These are phyloP conservation scores for Dione vanillae DNA, from an alignment of 2,888 invertebrate species.

Conservation along the genomic window DNA sequence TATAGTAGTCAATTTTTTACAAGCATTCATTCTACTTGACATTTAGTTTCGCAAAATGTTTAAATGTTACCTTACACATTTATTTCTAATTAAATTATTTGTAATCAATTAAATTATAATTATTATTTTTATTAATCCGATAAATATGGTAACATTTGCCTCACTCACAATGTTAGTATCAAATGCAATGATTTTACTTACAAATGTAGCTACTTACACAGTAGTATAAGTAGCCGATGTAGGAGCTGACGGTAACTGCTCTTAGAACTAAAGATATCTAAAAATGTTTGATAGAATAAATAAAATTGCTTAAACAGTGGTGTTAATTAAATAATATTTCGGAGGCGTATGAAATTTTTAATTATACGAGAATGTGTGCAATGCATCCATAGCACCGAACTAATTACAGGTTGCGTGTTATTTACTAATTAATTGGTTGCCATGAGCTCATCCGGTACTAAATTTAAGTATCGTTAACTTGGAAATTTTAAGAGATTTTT, in stretches of 20 bases:
- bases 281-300: not conserved
- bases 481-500: not conserved
- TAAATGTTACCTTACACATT: too few relatives aligned
- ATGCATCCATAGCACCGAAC: conserved; percentile 44
- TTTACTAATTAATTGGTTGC: conserved; percentile 49
- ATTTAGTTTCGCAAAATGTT: too few relatives aligned
- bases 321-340: conserved; percentile 39
- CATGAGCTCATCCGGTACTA: conserved; percentile 26
- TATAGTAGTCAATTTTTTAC: not conserved
- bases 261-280: not conserved
- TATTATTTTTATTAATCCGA: too few relatives aligned
- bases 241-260: too few relatives aligned
- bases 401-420: conserved; percentile 47
- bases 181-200: too few relatives aligned
- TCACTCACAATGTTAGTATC: too few relatives aligned
- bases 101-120: too few relatives aligned
- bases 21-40: too few relatives aligned
- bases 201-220: too few relatives aligned
- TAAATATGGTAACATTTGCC: too few relatives aligned
- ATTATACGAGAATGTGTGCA: conserved; percentile 42
- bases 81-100: too few relatives aligned
- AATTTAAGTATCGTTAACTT: not conserved
- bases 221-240: too few relatives aligned
- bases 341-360: conserved; percentile 37
- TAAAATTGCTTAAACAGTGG: not conserved